phyloP scores from a whole-genome alignment of 2,797 vertebrate genomes.

The Taenioides sp. region DNA sequence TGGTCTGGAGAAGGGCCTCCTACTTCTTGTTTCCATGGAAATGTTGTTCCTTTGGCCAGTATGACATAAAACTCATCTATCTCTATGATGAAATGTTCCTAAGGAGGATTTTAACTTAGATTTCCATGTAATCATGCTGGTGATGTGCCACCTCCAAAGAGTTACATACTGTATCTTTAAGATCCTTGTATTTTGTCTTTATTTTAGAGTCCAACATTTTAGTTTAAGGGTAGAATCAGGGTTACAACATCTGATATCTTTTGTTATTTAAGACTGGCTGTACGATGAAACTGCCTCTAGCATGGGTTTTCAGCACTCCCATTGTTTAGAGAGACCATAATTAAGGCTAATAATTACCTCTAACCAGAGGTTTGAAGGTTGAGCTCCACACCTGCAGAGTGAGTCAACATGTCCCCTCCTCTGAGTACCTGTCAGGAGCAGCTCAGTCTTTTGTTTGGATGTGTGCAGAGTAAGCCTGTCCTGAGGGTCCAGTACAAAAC shows the following conservation, averaged over 20 bases:
- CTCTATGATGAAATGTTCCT: too few relatives aligned
- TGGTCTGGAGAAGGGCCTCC: too few relatives aligned
- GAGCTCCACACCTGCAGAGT: constrained; percentile 36
- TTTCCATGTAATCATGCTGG: too few relatives aligned
- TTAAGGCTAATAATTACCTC: constrained; percentile 61
- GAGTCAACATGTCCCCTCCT: constrained; percentile 11
- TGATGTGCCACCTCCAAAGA: too few relatives aligned
- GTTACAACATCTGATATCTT: neutral
- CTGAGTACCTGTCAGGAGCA: constrained; percentile 49
- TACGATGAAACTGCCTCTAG: constrained; percentile 10
- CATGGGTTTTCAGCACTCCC: constrained; percentile 23
- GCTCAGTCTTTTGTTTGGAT: constrained; percentile 34
- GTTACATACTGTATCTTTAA: too few relatives aligned
- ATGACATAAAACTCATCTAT: too few relatives aligned
- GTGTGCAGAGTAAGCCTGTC: constrained; percentile 40
- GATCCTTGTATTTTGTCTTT: neutral
- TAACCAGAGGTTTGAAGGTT: constrained; percentile 33
- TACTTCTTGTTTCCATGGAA: too few relatives aligned
- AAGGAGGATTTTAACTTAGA: too few relatives aligned
- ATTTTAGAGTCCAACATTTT: neutral
- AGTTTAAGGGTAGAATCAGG: neutral
- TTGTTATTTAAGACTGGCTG: constrained; percentile 1
- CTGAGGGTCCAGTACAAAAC: constrained; percentile 17
- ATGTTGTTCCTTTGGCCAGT: too few relatives aligned
- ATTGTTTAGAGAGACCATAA: constrained; percentile 43